phyloP scores from a whole-genome alignment of 2,113 vertebrate species.

The Prionailurus bengalensis region DNA sequence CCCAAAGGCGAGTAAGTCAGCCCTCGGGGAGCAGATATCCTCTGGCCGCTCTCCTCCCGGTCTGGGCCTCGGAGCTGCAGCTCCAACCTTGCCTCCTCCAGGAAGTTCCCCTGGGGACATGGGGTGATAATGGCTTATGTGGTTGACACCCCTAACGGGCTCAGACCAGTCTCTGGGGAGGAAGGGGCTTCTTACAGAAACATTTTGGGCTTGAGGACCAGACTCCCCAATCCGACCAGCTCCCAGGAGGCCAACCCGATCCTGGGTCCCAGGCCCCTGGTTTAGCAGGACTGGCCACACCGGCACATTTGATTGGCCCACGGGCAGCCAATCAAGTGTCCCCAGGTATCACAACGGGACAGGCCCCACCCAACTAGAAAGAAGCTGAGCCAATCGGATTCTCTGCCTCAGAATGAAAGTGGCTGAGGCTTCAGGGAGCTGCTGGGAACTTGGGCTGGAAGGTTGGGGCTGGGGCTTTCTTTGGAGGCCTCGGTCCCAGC shows the following conservation, averaged over 20 bases:
- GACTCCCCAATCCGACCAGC: accelerated
- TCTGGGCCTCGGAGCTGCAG: neutral
- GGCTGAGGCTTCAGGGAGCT: too few species aligned
- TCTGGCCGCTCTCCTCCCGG: accelerated
- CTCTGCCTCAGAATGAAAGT: neutral
- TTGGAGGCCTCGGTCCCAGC: neutral
- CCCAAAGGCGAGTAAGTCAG: accelerated
- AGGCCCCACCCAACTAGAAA: neutral
- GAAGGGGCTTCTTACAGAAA: neutral
- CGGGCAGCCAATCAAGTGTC: neutral
- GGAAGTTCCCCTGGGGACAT: too few species aligned
- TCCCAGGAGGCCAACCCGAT: accelerated
- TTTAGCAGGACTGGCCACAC: neutral
- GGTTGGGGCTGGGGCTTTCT: neutral
- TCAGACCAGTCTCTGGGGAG: neutral
- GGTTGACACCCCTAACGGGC: neutral
- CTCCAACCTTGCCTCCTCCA: neutral
- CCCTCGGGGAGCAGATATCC: accelerated
- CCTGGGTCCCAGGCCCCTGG: accelerated
- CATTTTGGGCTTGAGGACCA: neutral
- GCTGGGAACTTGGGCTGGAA: neutral
- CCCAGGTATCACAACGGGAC: neutral
- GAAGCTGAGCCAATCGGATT: neutral
- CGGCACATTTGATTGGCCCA: neutral
- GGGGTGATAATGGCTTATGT: accelerated